Percentiles rank a stretch among this genome's conserved stretches.
Evolutionary conservation across 2,797 vertebrate species (phyloP).

Genomic region (Naso thynnoides): DNA sequence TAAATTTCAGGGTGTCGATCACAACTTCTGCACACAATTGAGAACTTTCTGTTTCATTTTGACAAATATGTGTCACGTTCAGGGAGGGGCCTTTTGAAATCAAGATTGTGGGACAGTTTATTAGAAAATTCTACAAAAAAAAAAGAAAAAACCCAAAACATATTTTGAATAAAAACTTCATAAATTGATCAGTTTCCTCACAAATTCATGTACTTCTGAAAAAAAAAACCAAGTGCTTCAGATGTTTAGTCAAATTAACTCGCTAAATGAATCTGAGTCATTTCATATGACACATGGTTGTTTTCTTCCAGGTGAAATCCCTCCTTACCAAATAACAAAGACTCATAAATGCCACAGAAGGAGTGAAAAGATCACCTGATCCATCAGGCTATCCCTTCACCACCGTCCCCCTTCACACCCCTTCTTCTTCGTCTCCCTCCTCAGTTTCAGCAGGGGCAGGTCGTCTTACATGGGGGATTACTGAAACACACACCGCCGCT

Average conservation of each 20-base stretch:
- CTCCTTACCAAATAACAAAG: neutral
- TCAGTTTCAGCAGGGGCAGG: conserved; percentile 20
- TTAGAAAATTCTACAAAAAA: neutral
- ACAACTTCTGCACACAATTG: neutral
- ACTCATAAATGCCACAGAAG: neutral
- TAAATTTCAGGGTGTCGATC: neutral
- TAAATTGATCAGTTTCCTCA: too few relatives aligned
- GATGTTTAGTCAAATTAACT: too few relatives aligned
- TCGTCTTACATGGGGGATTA: conserved; percentile 57
- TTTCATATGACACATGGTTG: neutral
- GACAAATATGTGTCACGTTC: too few relatives aligned
- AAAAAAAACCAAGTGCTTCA: too few relatives aligned
- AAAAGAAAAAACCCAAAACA: too few relatives aligned
- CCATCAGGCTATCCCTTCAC: neutral
- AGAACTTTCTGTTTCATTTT: neutral
- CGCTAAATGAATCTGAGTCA: neutral
- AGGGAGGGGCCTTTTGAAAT: neutral
- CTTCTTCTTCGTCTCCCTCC: conserved; percentile 2
- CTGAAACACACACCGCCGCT: conserved; percentile 17
- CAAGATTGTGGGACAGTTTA: neutral
- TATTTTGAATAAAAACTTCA: too few relatives aligned
- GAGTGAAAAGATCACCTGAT: conserved; percentile 18
- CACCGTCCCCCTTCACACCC: neutral
- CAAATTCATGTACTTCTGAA: neutral
- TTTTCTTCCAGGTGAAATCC: neutral